Base-by-base conservation (phyloP, 1,140 invertebrate species). In the Trigoniulus corallinus region DNA sequence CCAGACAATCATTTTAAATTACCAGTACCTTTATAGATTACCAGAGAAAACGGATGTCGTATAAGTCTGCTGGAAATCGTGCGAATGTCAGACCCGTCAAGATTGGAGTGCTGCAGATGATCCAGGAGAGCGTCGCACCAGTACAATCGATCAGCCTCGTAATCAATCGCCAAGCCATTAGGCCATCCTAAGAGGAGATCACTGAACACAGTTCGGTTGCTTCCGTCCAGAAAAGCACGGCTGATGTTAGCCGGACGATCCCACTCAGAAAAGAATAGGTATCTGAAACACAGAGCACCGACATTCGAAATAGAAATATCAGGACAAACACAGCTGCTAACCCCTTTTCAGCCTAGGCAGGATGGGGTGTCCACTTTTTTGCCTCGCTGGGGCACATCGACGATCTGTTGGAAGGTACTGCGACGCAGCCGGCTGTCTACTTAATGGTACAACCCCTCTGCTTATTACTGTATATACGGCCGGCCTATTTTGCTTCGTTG, bases 81-180 rank as follows among this genome's bases (percentile, higher is more conserved):
- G 58, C 80, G 81, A 0, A 98, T 82, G 66, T 98, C 89, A 0
- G 77, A 81, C 2, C 95, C 95, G 63, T 98, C 88, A 3, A 98
- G 70, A 60, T 89, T 84, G 0, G 92, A 84, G 64, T 96, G 89
- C 62, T 96, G 92, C 0, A 98, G 89, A 62, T 94, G 91, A 65
- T 96, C 91, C 0, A 96, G 67, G 0, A 96, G 62, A 15, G 91
- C 89, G 61, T 97, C 93, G 63, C 91, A 94, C 88, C 91, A 94
- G 63, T 94, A 96, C 0, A 96, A 70, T 39, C 87, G 72, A 60
- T 94, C 83, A 22, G 77, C 76, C 22, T 73, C 72, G 59, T 89
- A 93, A 65, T 97, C 92, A 56, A 97, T 88, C 0, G 86, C 85
- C 1, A 97, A 66, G 27, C 92, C 92, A 62, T 96, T 96, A 0